A percentile compares a stretch with the other conserved stretches of the same genome.
phyloP scores from a whole-genome alignment of 2,888 invertebrate genomes.

The Altica lythri region DNA sequence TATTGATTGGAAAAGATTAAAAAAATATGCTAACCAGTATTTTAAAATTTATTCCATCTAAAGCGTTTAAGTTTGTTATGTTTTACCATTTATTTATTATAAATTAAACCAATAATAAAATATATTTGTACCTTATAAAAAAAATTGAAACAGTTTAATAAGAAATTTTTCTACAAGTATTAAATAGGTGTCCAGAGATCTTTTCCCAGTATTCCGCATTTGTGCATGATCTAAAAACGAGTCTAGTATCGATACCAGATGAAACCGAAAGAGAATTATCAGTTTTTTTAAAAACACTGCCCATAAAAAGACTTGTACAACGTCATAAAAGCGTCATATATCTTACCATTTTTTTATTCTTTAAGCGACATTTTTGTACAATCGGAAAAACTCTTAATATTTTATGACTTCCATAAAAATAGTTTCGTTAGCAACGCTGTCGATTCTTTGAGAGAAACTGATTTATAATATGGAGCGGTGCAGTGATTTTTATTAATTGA shows the following conservation, averaged over 20 bases:
- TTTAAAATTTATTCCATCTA: no score
- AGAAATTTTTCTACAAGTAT: no score
- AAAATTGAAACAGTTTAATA: no score
- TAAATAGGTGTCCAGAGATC: no score
- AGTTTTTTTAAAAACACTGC: neutral
- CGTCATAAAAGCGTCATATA: conserved; percentile 26
- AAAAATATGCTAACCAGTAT: no score
- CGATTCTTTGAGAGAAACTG: conserved; percentile 31
- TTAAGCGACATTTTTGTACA: conserved; percentile 19
- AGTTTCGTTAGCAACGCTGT: conserved; percentile 25
- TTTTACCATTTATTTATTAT: no score
- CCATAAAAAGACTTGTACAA: conserved; percentile 21
- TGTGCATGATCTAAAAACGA: conserved; percentile 7
- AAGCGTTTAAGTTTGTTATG: no score
- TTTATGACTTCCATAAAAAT: conserved; percentile 33
- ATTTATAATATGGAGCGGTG: conserved; percentile 33
- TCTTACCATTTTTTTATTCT: conserved; percentile 12
- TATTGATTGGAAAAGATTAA: no score
- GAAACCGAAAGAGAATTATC: conserved; percentile 13
- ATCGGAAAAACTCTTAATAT: conserved; percentile 27
- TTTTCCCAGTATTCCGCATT: conserved; percentile 8
- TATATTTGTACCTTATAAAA: no score
- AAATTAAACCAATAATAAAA: no score
- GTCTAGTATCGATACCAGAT: conserved; percentile 8
- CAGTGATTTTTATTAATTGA: conserved; percentile 36